These are phyloP conservation scores for Amblyteles armatorius DNA, from an alignment of 2,888 invertebrate species.

Conservation along the genomic window DNA sequence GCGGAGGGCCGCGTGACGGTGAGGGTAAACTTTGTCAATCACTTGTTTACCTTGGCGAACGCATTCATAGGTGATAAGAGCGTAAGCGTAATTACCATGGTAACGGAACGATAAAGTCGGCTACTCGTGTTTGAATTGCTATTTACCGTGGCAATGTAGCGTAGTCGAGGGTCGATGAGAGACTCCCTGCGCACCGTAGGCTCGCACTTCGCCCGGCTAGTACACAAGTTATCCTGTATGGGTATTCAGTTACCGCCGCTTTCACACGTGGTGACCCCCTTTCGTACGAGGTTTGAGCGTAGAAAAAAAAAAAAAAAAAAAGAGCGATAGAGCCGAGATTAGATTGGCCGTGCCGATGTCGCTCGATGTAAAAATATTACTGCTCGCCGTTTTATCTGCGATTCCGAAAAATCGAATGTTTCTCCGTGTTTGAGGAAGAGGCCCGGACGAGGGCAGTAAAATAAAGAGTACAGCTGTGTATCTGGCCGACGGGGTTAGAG, in stretches of 20 bases:
- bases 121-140: slow-evolving; percentile 76
- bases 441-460: slow-evolving; percentile 41
- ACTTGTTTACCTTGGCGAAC: slow-evolving; percentile 66
- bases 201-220: slow-evolving; percentile 19
- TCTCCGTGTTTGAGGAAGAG: slow-evolving; percentile 4
- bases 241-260: slow-evolving; percentile 72
- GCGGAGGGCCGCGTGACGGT: background rate
- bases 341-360: slow-evolving; percentile 71
- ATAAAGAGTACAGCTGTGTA: slow-evolving; percentile 41
- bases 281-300: slow-evolving; percentile 20
- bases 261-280: slow-evolving; percentile 77
- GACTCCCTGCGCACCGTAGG: background rate
- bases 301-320: background rate
- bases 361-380: slow-evolving; percentile 26
- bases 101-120: slow-evolving; percentile 76
- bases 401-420: slow-evolving; percentile 42
- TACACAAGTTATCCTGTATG: slow-evolving; percentile 67
- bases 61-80: slow-evolving; percentile 68
- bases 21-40: slow-evolving; percentile 48
- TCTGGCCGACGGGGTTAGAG: background rate
- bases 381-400: background rate
- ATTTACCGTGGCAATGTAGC: slow-evolving; percentile 62
- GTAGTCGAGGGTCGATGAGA: background rate
- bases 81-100: slow-evolving; percentile 78
- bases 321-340: slow-evolving; percentile 70